A percentile compares a stretch with the other conserved stretches of the same genome.
Conservation (phyloP, 2,797 vertebrate species). For the Esox masquinongy region DNA sequence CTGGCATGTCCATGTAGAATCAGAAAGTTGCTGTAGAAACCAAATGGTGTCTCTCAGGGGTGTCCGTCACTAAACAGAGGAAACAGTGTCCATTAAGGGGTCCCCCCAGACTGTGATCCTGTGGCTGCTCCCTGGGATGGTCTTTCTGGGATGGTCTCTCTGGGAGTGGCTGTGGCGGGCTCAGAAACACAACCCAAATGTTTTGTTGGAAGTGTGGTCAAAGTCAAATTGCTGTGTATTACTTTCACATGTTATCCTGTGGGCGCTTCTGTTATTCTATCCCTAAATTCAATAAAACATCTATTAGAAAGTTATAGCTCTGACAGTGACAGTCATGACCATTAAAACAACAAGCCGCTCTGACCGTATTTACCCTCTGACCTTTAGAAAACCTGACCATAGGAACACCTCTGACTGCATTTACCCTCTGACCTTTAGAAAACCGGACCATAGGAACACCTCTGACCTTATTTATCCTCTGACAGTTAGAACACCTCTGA, state of each 20-base stretch:
- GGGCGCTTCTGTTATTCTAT: neutral
- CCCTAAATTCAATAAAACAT: neutral
- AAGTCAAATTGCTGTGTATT: neutral
- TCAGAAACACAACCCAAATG: slow-evolving; percentile 57
- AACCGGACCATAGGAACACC: too few species aligned
- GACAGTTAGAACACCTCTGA: too few species aligned
- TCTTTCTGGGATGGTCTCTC: neutral
- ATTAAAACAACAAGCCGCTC: too few species aligned
- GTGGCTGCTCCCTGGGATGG: neutral
- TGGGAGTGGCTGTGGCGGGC: slow-evolving; percentile 51
- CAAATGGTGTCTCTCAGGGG: slow-evolving; percentile 12
- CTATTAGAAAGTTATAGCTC: too few species aligned
- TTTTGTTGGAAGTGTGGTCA: neutral
- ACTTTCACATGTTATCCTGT: neutral
- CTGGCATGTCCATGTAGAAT: slow-evolving; percentile 25
- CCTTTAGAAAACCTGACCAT: too few species aligned
- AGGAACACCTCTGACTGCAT: too few species aligned
- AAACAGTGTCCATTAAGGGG: slow-evolving; percentile 6
- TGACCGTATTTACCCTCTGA: too few species aligned
- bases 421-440: too few species aligned
- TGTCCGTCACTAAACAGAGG: slow-evolving; percentile 1
- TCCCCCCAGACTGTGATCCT: neutral
- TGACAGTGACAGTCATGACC: too few species aligned
- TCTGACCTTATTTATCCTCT: too few species aligned
- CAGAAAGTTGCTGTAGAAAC: slow-evolving; percentile 25